Conservation (phyloP, 2,113 vertebrate species). For the Amphilophus citrinellus region DNA sequence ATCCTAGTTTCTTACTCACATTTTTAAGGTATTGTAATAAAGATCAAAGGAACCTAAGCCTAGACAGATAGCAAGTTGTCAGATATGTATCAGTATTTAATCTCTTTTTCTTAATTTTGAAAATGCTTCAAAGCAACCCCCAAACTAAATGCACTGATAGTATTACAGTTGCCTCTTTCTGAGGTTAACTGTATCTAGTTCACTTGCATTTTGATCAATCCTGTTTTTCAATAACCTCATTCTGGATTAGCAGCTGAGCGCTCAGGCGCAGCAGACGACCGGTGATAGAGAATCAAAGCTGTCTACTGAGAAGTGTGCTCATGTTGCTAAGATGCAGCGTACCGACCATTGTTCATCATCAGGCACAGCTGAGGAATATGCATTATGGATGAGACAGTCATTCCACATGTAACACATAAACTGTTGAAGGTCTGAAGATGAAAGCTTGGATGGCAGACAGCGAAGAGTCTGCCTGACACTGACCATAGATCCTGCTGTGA, state of each 20-base stretch:
- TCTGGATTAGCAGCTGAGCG: constrained; percentile 36
- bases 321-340: constrained; percentile 17
- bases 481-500: constrained; percentile 71
- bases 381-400: constrained; percentile 68
- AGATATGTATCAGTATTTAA: not conserved
- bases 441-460: constrained; percentile 47
- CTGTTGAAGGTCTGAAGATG: constrained; percentile 49
- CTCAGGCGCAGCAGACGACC: constrained; percentile 6
- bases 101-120: not conserved
- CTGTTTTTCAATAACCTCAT: constrained; percentile 58
- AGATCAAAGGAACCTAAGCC: not conserved
- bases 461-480: constrained; percentile 34
- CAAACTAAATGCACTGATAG: constrained; percentile 21
- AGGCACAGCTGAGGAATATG: constrained; percentile 28
- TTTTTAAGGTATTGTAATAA: not conserved
- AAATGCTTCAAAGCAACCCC: not conserved
- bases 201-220: constrained; percentile 64
- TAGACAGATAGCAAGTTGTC: not conserved
- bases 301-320: not conserved
- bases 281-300: constrained; percentile 34
- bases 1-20: not conserved
- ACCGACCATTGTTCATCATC: constrained; percentile 44
- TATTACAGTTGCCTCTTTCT: not conserved
- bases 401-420: constrained; percentile 40
- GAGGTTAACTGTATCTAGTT: constrained; percentile 33